Base-by-base conservation (phyloP, 2,797 vertebrate genomes). In the Spinibarbus caldwelli region DNA sequence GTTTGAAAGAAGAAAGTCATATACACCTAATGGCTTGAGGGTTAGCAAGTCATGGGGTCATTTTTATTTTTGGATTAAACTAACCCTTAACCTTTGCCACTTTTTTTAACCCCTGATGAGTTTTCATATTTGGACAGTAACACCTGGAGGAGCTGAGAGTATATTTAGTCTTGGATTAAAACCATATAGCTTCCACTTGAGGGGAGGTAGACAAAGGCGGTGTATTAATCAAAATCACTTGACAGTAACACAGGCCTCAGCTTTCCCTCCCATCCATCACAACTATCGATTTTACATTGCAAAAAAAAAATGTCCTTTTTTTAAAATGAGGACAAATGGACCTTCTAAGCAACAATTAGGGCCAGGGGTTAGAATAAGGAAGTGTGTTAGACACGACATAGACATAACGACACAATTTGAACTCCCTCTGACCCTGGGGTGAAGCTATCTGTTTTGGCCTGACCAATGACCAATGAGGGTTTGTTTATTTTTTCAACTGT, bases 211-310 rank as follows among this genome's bases (percentile, higher is more conserved):
- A 78, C 54, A 78, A 83, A 75, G 31, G 31, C 9, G 47, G 71
- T 80, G 62, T 71, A 85, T 83, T 86, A 52, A 86, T 89, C 83
- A 83, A 66, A 81, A 21, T 59, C 26, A 29, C 84, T 38, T 80
- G 52, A 78, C 77, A 73, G 62, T 54, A 80, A 78, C 82, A 71
- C 36, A 78, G 57, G 64, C 80, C 80, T 81, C 77, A 84, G 73
- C 70, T 64, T 85, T 49, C 54, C n/a, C 79, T 83, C 45, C 52
- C 66, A 85, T 89, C 75, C 38, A 78, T 91, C 84, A 83, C 49
- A 47, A 54, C 8, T 79, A 86, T 88, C 23, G 84, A 88, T 89
- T 85, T 59, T 62, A 68, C 41, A 34, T 84, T 88, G 26, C 80
- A 67, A 64, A 21, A 82, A 19, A 83, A 21, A 54, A 52, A 83